Percentiles rank a stretch among this genome's conserved stretches.
These are phyloP conservation scores for Philypnodon macrostomus DNA, from an alignment of 2,797 vertebrate species.

Conservation along the genomic window DNA sequence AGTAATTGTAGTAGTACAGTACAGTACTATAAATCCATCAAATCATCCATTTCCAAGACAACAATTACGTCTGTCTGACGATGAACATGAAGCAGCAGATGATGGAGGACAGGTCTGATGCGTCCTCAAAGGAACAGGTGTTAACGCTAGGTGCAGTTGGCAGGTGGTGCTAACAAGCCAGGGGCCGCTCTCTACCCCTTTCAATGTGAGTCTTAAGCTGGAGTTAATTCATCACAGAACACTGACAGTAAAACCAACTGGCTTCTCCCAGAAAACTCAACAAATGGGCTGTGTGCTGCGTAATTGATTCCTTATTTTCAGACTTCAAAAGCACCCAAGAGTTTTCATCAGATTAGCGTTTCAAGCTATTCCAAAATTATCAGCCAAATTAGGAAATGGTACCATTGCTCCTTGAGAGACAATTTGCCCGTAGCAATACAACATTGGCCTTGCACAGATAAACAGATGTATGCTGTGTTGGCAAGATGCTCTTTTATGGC, in stretches of 20 bases:
- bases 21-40: constrained; percentile 8
- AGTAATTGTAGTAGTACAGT: too few relatives aligned
- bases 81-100: constrained; percentile 19
- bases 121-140: constrained; percentile 67
- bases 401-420: constrained; percentile 38
- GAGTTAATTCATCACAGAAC: constrained; percentile 64
- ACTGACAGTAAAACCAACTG: constrained; percentile 51
- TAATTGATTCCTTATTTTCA: constrained; percentile 72
- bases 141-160: constrained; percentile 64
- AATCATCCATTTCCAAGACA: constrained; percentile 27
- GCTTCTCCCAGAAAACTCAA: constrained; percentile 49
- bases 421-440: constrained; percentile 34
- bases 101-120: constrained; percentile 39
- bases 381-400: constrained; percentile 51
- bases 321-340: constrained; percentile 67
- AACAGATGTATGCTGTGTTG: constrained; percentile 42
- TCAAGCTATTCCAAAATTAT: constrained; percentile 54
- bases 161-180: constrained; percentile 59
- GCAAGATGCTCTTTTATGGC: constrained; percentile 35
- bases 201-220: constrained; percentile 26
- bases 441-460: constrained; percentile 52
- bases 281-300: constrained; percentile 37
- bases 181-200: constrained; percentile 41
- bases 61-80: background rate
- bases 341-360: constrained; percentile 60